phyloP scores from a whole-genome alignment of 2,888 invertebrate species.

The Spisula solida region DNA sequence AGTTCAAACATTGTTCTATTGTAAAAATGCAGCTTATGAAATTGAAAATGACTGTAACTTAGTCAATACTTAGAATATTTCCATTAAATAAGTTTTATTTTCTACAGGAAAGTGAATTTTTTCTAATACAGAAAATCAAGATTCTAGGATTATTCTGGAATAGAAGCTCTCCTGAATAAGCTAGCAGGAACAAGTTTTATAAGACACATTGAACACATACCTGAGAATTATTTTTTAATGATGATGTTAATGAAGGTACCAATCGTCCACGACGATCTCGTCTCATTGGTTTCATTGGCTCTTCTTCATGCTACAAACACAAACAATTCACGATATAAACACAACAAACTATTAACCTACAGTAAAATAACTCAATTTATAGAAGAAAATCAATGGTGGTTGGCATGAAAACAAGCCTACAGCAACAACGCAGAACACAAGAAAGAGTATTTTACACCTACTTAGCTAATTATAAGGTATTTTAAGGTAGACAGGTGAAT shows the following conservation, averaged over 20 bases:
- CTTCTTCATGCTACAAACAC: constrained; percentile 59
- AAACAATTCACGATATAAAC: not conserved
- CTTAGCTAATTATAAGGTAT: too few species aligned
- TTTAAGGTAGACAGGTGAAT: too few species aligned
- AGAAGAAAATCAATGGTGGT: not conserved
- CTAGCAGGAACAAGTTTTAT: too few species aligned
- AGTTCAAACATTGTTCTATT: too few species aligned
- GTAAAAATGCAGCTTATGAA: too few species aligned
- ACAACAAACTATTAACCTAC: not conserved
- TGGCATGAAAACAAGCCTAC: not conserved
- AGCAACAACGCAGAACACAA: not conserved
- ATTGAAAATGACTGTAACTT: too few species aligned
- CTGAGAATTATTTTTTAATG: constrained; percentile 54
- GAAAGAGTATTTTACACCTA: not conserved
- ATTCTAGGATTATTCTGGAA: too few species aligned
- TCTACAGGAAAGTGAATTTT: too few species aligned
- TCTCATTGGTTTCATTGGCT: constrained; percentile 66
- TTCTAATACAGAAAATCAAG: too few species aligned
- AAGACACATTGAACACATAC: not conserved
- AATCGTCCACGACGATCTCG: constrained; percentile 79
- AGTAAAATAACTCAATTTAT: not conserved
- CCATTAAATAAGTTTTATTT: too few species aligned
- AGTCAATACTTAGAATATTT: too few species aligned
- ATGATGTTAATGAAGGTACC: constrained; percentile 68
- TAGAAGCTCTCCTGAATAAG: too few species aligned